Base-by-base conservation (phyloP, 2,113 vertebrate genomes). In the Hiodon alosoides region DNA sequence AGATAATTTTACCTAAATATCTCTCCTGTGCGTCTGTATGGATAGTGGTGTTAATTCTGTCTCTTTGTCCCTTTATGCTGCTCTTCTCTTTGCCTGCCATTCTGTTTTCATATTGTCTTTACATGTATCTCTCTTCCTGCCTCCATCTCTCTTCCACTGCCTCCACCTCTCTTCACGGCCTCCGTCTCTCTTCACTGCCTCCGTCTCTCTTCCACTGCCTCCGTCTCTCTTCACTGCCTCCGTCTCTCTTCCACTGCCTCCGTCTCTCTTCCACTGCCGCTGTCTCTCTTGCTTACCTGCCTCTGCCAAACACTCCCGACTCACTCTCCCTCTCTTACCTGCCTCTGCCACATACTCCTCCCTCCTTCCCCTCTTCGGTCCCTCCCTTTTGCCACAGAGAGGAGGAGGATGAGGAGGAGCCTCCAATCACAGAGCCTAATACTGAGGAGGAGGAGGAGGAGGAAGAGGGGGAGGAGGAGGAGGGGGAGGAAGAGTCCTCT, bases 311-410 rank as follows among this genome's bases (percentile, higher is more conserved):
- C n/a, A n/a, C n/a, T n/a, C n/a, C n/a, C n/a, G n/a, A n/a, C n/a
- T n/a, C n/a, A n/a, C n/a, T n/a, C n/a, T n/a, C n/a, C n/a, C n/a
- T n/a, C n/a, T n/a, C n/a, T n/a, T n/a, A n/a, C n/a, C n/a, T n/a
- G n/a, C n/a, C n/a, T n/a, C n/a, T n/a, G n/a, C n/a, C n/a, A n/a
- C n/a, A n/a, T n/a, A n/a, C 14, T 80, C 84, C 57, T 87, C 81
- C 87, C 78, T 92, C 88, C 86, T 79, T 92, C 78, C 84, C 83
- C 85, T 78, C 86, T 82, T 85, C 82, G 4, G 79, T 74, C 85
- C 87, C 88, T 58, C 89, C 86, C 89, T 86, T 91, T 83, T 67
- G 50, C 65, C 75, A 87, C 92, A 98, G 95, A 94, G 93, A 94
- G 84, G 88, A 93, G 85, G 83, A 82, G 16, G 52, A 74, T 59